phyloP scores from a whole-genome alignment of 1,140 invertebrate genomes.

The Drosophila kepulauana region DNA sequence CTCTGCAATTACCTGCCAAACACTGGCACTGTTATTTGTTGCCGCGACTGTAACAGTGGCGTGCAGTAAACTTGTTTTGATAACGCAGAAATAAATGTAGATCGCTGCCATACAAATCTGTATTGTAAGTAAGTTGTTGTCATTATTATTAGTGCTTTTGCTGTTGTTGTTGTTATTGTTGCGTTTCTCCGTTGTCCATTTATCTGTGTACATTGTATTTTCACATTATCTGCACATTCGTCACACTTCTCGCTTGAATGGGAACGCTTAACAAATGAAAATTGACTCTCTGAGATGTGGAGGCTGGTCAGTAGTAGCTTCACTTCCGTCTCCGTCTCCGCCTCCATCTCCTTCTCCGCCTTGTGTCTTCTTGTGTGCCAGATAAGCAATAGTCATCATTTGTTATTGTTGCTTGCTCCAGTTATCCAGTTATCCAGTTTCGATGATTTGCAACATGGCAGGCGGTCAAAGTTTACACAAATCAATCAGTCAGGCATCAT shows the following conservation, averaged over 20 bases:
- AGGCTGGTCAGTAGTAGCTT: constrained; percentile 41
- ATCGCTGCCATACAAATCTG: constrained; percentile 31
- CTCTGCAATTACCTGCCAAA: constrained; percentile 58
- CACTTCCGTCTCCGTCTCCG: constrained; percentile 23
- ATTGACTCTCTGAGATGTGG: constrained; percentile 1
- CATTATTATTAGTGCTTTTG: constrained; percentile 14
- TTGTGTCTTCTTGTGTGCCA: constrained; percentile 34
- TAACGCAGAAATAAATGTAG: constrained; percentile 42
- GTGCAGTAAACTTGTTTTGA: constrained; percentile 44
- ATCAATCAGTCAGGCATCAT: constrained; percentile 64
- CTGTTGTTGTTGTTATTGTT: constrained; percentile 8
- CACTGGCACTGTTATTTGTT: constrained; percentile 24
- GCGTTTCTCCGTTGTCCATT: constrained; percentile 38
- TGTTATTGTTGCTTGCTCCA: constrained; percentile 49
- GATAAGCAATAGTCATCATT: constrained; percentile 53
- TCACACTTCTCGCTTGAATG: constrained; percentile 74
- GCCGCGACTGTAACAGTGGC: constrained; percentile 15
- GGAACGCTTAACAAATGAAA: constrained; percentile 67
- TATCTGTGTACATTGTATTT: constrained; percentile 32
- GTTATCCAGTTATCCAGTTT: constrained; percentile 53
- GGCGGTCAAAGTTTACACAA: constrained; percentile 76
- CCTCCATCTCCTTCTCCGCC: neutral
- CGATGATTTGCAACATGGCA: constrained; percentile 54
- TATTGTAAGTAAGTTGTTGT: constrained; percentile 13
- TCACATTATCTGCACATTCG: constrained; percentile 67